Conservation (phyloP, 2,797 vertebrate species). For the Brachymystax lenok region DNA sequence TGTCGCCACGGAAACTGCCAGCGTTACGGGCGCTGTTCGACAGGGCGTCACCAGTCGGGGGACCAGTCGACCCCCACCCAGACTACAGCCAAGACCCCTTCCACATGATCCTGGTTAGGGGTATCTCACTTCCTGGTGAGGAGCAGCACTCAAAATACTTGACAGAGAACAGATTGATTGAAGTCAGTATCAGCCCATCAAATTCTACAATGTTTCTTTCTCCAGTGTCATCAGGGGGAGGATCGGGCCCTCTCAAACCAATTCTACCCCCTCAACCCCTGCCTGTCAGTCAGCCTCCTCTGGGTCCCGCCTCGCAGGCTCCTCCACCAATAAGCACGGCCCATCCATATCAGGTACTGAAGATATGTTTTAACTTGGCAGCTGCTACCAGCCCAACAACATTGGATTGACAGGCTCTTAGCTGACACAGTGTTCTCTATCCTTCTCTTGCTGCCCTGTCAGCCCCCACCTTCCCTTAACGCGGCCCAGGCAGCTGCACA, state of each 20-base stretch:
- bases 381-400: neutral
- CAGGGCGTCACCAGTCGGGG: slow-evolving; percentile 78
- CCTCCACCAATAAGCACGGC: slow-evolving; percentile 58
- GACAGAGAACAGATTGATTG: too few relatives aligned
- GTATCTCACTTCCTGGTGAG: slow-evolving; percentile 88
- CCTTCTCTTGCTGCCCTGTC: slow-evolving; percentile 34
- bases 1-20: slow-evolving; percentile 88
- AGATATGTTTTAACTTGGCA: neutral
- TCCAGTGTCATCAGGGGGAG: slow-evolving; percentile 73
- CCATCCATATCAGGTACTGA: slow-evolving; percentile 68
- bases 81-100: slow-evolving; percentile 91
- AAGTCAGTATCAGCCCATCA: neutral
- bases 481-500: slow-evolving; percentile 85
- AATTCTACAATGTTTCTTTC: neutral
- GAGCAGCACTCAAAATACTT: neutral
- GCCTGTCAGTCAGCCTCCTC: slow-evolving; percentile 61
- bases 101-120: slow-evolving; percentile 91
- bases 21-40: slow-evolving; percentile 86
- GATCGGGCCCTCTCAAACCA: slow-evolving; percentile 79
- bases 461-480: slow-evolving; percentile 67
- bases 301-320: slow-evolving; percentile 66
- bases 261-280: slow-evolving; percentile 67
- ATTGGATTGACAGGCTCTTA: neutral
- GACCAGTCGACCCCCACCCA: slow-evolving; percentile 77
- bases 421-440: slow-evolving; percentile 2